Percentiles rank a stretch among this genome's conserved stretches.
Conservation (phyloP, 2,888 invertebrate species). For the Pristionchus mayeri region DNA sequence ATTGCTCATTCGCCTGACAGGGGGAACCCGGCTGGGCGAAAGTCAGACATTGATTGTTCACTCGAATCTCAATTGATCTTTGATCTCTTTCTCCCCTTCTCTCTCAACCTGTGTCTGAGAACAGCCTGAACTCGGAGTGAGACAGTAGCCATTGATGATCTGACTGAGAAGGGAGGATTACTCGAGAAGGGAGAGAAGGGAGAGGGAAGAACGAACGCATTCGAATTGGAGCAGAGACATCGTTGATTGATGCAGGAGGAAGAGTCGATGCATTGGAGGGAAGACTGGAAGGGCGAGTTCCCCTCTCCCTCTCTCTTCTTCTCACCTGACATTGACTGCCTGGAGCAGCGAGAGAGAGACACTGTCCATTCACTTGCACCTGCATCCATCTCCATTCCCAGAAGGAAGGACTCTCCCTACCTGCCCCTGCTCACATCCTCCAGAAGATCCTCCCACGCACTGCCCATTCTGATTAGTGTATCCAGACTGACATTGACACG, state of each 20-base stretch:
- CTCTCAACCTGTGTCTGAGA: constrained; percentile 2
- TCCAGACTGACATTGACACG: background rate
- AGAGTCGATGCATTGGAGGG: constrained; percentile 46
- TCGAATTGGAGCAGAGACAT: background rate
- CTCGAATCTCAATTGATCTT: constrained; percentile 6
- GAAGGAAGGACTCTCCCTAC: background rate
- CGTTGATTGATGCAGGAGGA: constrained; percentile 12
- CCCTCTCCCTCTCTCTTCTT: background rate
- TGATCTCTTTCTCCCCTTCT: background rate
- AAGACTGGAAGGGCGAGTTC: background rate
- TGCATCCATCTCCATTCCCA: background rate
- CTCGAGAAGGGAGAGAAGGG: background rate
- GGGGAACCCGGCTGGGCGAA: constrained; percentile 1
- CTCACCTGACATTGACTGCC: constrained; percentile 36
- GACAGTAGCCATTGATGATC: constrained; percentile 21
- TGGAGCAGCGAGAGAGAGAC: constrained; percentile 33
- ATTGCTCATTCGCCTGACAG: background rate
- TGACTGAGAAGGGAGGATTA: background rate
- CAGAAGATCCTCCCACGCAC: constrained; percentile 13
- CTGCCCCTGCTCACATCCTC: constrained; percentile 20
- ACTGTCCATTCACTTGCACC: constrained; percentile 30
- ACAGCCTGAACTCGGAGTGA: constrained; percentile 9
- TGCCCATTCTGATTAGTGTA: constrained; percentile 17
- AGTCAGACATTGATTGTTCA: constrained; percentile 16
- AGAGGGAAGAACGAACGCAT: background rate